A percentile compares a stretch with the other conserved stretches of the same genome.
phyloP scores from a whole-genome alignment of 2,113 vertebrate genomes.

The Oostethus manadensis region DNA sequence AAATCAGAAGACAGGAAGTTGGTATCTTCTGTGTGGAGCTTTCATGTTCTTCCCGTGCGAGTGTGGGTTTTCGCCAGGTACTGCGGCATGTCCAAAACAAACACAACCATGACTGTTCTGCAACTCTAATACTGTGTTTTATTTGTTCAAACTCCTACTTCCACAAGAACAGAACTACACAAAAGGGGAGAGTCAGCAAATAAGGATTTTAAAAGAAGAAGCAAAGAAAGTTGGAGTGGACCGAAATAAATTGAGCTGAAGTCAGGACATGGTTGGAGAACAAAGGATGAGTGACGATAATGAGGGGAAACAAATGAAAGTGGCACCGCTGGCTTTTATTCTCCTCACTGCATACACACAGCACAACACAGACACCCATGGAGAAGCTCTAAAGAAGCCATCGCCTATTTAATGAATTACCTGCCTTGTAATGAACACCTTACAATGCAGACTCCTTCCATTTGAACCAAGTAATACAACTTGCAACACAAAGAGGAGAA shows the following conservation, averaged over 20 bases:
- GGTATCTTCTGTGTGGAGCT: too few species aligned
- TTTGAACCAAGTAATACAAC: slow-evolving; percentile 46
- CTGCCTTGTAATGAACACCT: slow-evolving; percentile 29
- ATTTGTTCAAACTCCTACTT: too few species aligned
- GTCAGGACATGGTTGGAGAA: slow-evolving; percentile 24
- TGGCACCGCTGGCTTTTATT: slow-evolving; percentile 23
- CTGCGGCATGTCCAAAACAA: too few species aligned
- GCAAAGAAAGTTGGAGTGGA: not conserved
- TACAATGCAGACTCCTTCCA: slow-evolving; percentile 30
- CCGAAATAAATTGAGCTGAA: slow-evolving; percentile 4
- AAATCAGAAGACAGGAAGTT: too few species aligned
- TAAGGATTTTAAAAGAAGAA: not conserved
- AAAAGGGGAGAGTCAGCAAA: not conserved
- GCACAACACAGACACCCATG: slow-evolving; percentile 29
- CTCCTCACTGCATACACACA: slow-evolving; percentile 8
- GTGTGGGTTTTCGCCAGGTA: too few species aligned
- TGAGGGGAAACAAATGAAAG: slow-evolving; percentile 22
- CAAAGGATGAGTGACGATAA: slow-evolving; percentile 28
- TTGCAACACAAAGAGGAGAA: slow-evolving; percentile 33
- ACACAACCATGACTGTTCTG: too few species aligned
- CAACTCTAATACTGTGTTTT: too few species aligned
- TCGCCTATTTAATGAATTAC: slow-evolving; percentile 43
- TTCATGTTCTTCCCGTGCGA: too few species aligned
- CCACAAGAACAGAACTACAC: not conserved
- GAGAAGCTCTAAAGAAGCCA: slow-evolving; percentile 42